Evolutionary conservation across 1,140 invertebrate species (phyloP).

Genomic region (Adelges cooleyi): DNA sequence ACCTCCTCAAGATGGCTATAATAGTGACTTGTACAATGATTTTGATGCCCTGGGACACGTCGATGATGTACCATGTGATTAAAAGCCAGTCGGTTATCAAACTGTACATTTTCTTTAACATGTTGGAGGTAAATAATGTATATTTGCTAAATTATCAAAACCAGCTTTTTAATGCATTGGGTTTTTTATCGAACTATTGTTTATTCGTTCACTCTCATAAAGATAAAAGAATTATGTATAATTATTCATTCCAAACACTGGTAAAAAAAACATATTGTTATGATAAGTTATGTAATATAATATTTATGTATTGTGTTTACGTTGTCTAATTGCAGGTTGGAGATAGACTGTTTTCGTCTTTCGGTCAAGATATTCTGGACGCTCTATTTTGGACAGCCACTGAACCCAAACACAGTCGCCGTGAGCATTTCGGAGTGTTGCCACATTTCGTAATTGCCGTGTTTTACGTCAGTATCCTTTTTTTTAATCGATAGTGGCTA

Average conservation of each 20-base stretch:
- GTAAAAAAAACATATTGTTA: too few species aligned
- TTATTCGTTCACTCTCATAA: not conserved
- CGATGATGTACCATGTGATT: constrained; percentile 97
- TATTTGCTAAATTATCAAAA: not conserved
- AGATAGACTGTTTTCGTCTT: constrained; percentile 88
- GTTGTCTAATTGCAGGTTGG: constrained; percentile 48
- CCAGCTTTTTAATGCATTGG: too few species aligned
- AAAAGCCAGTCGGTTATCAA: constrained; percentile 98
- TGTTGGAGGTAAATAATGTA: constrained; percentile 70
- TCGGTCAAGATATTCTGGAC: constrained; percentile 97
- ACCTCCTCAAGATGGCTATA: constrained; percentile 85
- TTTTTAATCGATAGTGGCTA: too few species aligned
- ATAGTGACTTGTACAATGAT: constrained; percentile 71
- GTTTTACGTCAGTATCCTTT: constrained; percentile 86
- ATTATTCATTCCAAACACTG: too few species aligned
- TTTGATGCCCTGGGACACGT: constrained; percentile 88
- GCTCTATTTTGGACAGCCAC: constrained; percentile 96
- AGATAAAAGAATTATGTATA: not conserved
- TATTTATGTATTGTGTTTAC: not conserved
- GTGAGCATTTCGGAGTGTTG: constrained; percentile 76
- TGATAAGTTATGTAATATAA: too few species aligned
- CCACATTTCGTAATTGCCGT: constrained; percentile 82
- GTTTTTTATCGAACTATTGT: too few species aligned
- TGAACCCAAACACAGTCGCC: constrained; percentile 68
- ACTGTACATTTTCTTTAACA: constrained; percentile 98